These are phyloP conservation scores for Cotesia chilonis DNA, from an alignment of 1,140 invertebrate species.

Conservation along the genomic window DNA sequence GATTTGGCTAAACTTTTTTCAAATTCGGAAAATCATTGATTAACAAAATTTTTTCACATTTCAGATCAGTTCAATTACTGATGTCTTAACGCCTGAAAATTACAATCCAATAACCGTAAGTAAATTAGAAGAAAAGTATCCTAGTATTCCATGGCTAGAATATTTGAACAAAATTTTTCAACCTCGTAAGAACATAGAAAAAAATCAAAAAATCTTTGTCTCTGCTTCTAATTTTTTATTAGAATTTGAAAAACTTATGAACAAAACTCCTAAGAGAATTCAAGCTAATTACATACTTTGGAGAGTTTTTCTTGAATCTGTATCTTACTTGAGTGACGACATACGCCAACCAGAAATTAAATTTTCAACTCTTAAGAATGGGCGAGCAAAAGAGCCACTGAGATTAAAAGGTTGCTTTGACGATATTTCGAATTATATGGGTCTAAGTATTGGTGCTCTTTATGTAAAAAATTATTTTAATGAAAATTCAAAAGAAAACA, in stretches of 20 bases:
- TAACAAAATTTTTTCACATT: too few relatives aligned
- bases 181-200: conserved; percentile 68
- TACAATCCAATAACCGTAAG: too few relatives aligned
- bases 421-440: conserved; percentile 75
- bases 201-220: conserved; percentile 77
- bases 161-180: conserved; percentile 83
- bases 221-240: conserved; percentile 70
- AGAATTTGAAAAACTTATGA: conserved; percentile 67
- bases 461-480: conserved; percentile 70
- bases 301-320: conserved; percentile 76
- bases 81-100: conserved; percentile 72
- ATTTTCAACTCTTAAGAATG: conserved; percentile 78
- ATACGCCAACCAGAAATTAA: conserved; percentile 76
- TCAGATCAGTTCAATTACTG: conserved; percentile 56
- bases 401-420: conserved; percentile 89
- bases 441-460: conserved; percentile 73
- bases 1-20: too few relatives aligned
- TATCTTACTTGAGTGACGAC: conserved; percentile 79
- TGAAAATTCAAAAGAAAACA: conserved; percentile 63
- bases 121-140: conserved; percentile 74
- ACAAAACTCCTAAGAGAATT: conserved; percentile 68
- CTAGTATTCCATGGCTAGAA: conserved; percentile 80
- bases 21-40: too few relatives aligned
- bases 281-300: conserved; percentile 86
- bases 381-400: conserved; percentile 77